Base-by-base conservation (phyloP, 2,888 invertebrate genomes). In the Asteroscopus sphinx region DNA sequence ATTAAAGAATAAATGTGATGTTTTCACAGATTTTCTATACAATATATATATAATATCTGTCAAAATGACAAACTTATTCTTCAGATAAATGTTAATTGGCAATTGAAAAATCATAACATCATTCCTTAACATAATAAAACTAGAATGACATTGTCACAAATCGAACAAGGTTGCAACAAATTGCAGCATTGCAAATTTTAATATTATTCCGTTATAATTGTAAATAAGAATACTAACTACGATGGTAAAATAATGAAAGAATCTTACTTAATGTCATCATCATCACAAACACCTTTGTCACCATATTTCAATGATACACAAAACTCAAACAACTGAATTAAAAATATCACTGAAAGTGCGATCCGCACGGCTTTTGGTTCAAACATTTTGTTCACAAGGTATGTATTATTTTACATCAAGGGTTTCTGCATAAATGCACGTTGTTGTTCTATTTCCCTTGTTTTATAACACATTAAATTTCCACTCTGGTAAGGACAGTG, bases 311-410 rank as follows among this genome's bases (percentile, higher is more conserved):
- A 48, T 4, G 59, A 13, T 33, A 53, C 77, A 65, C 67, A 49
- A 8, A 54, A 46, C 12, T 58, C 33, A 17, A 51, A 26, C 35
- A 59, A 41, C 16, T 35, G 26, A 13, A 48, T 7, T 0, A 65
- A 8, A 1, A 60, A 2, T 13, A 65, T 6, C 41, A 63, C 60
- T 15, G 51, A 9, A 2, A 56, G 6, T 28, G 65, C 37, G 42
- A 56, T 41, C 46, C 40, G 46, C 47, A 44, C 55, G 17, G 15
- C 16, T 13, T 44, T 40, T 3, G n/a, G 12, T 26, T 16, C 35
- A 13, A 37, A 16, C 63, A 58, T 57, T 36, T 76, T 80, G 56
- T 6, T 49, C 51, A 65, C 76, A 69, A n/a, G n/a, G n/a, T 35
- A 53, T 6, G 35, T 35, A 36, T n/a, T 42, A 54, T 17, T 54